Base-by-base conservation (phyloP, 2,797 vertebrate species). In the Gambelia wislizenii region DNA sequence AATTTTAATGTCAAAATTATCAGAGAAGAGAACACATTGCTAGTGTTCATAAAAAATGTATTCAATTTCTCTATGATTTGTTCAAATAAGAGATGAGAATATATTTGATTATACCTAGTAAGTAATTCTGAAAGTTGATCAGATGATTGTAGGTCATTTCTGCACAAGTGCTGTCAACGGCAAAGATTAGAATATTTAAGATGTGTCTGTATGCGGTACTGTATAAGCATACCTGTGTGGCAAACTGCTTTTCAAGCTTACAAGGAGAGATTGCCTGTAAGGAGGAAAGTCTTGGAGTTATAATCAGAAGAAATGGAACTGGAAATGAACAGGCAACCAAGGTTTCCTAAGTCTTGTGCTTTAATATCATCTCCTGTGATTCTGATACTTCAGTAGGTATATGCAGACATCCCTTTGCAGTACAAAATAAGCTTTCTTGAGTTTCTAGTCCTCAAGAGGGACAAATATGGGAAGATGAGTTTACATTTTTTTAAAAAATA, bases 1-100 rank as follows among this genome's bases (percentile, higher is more conserved):
- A 98, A 98, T 98, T 98, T 97, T 98, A 98, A 98, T 98, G 98
- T 98, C 98, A 98, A 97, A 98, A 98, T 99, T 99, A 99, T 99
- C 99, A 98, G 97, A 97, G 97, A 98, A 96, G 96, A 97, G 98
- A 98, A 98, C 97, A 97, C 98, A 98, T 97, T 98, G 97, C 98
- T 97, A 95, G 95, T 96, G 96, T 97, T 97, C 96, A 96, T 97
- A 95, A 96, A 97, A 97, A 96, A 96, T 96, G 96, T 97, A 97
- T 98, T 97, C 97, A 97, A 97, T 97, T 97, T 97, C 94, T 97
- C 91, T 94, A 95, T 96, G 97, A 97, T 97, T 97, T 96, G 96
- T 92, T 97, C 96, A 97, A 97, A 97, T 97, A 96, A 96, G 96
- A 97, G 95, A 97, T 96, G 96, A 96, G 95, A 97, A 95, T 97